Conservation (phyloP, 2,888 invertebrate genomes). For the Embidobia sp. region DNA sequence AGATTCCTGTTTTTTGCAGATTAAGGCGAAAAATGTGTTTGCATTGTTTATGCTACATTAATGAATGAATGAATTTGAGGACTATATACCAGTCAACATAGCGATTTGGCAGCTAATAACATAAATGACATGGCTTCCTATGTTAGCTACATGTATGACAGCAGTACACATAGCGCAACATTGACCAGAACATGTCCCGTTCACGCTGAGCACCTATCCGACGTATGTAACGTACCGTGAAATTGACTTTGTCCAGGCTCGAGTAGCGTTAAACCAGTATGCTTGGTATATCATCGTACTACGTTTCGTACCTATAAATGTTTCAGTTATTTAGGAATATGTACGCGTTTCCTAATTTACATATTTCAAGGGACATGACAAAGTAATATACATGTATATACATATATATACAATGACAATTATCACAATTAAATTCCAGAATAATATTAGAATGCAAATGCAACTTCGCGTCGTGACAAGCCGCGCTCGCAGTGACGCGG, state of each 20-base stretch:
- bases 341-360: constrained; percentile 30
- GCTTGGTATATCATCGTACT: constrained; percentile 55
- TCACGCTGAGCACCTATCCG: constrained; percentile 63
- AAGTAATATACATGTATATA: constrained; percentile 6
- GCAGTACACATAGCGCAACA: constrained; percentile 57
- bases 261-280: constrained; percentile 64
- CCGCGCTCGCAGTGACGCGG: neutral
- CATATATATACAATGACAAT: constrained; percentile 17
- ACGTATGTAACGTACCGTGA: constrained; percentile 68
- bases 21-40: neutral
- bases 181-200: constrained; percentile 62
- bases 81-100: constrained; percentile 29
- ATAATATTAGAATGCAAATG: constrained; percentile 18
- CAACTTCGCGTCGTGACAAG: neutral
- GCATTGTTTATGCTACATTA: constrained; percentile 1
- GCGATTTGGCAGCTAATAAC: constrained; percentile 60
- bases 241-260: constrained; percentile 67
- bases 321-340: constrained; percentile 57
- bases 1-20: too few relatives aligned
- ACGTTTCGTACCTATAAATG: constrained; percentile 53
- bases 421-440: constrained; percentile 14
- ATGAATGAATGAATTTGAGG: constrained; percentile 23
- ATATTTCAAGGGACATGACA: constrained; percentile 26
- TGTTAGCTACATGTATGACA: constrained; percentile 55
- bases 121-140: constrained; percentile 57